Conservation (phyloP, 2,888 invertebrate species). For the Gortyna flavago region DNA sequence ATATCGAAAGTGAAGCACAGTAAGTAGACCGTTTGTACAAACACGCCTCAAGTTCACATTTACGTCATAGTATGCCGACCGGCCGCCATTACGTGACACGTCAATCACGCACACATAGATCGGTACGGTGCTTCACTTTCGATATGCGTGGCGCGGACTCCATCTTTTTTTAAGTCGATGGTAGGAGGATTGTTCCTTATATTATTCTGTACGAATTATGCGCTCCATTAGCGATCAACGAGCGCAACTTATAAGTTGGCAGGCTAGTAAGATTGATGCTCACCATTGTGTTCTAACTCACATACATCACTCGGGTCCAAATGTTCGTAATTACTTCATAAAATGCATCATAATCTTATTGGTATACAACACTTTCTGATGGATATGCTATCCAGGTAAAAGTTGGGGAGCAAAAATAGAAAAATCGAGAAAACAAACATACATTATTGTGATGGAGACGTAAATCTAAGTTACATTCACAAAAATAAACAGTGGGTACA, state of each 20-base stretch:
- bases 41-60: no score
- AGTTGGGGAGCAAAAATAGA: constrained; percentile 3
- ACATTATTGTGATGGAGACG: background rate
- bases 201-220: constrained; percentile 67
- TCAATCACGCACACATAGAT: no score
- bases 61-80: no score
- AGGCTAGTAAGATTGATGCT: constrained; percentile 57
- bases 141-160: no score
- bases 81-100: no score
- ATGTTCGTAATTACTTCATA: constrained; percentile 45
- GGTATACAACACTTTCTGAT: constrained; percentile 33
- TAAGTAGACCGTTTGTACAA: no score
- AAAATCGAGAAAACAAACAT: background rate
- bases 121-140: no score
- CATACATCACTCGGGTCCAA: constrained; percentile 48
- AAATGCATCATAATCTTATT: constrained; percentile 39
- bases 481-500: background rate
- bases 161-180: no score
- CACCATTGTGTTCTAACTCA: constrained; percentile 44
- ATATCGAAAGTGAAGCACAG: no score
- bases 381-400: constrained; percentile 24
- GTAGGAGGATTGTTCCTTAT: constrained; percentile 45
- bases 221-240: constrained; percentile 68
- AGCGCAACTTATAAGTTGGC: constrained; percentile 54
- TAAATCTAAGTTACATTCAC: background rate